Percentiles rank a stretch among this genome's conserved stretches.
phyloP scores from a whole-genome alignment of 2,797 vertebrate species.

The Phrynocephalus guinanensis region DNA sequence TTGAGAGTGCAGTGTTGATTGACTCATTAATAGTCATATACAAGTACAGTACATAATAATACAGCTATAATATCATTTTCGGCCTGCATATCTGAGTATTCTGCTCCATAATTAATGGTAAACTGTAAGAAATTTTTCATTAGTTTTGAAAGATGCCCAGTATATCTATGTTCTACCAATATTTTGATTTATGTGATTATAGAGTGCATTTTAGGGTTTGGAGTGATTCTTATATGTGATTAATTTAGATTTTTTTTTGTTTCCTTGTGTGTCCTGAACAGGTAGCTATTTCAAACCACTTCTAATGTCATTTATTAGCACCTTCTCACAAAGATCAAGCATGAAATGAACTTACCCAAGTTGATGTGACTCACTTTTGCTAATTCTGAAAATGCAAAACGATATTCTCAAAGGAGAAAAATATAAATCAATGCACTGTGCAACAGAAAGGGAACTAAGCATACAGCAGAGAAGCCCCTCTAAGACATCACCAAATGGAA shows the following conservation, averaged over 20 bases:
- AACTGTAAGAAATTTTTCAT: neutral
- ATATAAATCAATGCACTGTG: fast-evolving
- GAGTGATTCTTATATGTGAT: neutral
- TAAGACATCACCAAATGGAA: fast-evolving
- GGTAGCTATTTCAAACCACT: neutral
- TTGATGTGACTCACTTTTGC: fast-evolving
- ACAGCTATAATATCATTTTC: neutral
- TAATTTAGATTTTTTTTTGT: neutral
- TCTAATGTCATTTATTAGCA: neutral
- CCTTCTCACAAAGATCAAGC: slow-evolving; percentile 4
- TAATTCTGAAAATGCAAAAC: neutral
- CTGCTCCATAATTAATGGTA: neutral
- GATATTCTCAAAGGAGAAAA: fast-evolving
- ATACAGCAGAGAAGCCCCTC: fast-evolving
- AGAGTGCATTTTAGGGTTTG: neutral
- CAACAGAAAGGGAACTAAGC: fast-evolving
- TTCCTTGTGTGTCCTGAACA: neutral
- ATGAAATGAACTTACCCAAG: slow-evolving; percentile 1
- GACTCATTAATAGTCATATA: no score
- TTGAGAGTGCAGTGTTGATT: no score
- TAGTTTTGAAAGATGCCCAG: neutral
- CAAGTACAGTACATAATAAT: no score
- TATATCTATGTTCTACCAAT: neutral
- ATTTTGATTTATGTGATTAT: neutral
- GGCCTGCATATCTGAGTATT: neutral